phyloP scores from a whole-genome alignment of 2,888 invertebrate genomes.

The Sesia bembeciformis region DNA sequence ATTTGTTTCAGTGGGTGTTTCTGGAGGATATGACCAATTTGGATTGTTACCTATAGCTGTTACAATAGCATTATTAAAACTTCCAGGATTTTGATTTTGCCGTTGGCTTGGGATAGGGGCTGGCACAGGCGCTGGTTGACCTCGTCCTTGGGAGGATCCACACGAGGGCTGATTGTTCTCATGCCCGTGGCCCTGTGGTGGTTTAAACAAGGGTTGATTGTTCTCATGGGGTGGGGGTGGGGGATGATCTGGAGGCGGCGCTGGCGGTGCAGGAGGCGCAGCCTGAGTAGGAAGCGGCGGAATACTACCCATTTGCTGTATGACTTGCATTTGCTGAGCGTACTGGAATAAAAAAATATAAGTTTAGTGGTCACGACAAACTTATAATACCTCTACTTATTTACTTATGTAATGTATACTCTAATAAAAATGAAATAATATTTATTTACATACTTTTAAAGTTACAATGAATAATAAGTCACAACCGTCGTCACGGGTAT shows the following conservation, averaged over 20 bases:
- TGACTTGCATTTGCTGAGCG: constrained; percentile 53
- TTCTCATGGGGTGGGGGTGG: constrained; percentile 58
- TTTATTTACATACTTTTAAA: no score
- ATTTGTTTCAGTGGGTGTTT: background rate
- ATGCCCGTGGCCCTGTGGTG: constrained; percentile 18
- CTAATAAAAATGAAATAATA: no score
- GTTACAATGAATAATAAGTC: no score
- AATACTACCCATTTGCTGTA: constrained; percentile 33
- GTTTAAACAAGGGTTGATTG: constrained; percentile 47
- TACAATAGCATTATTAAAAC: constrained; percentile 19
- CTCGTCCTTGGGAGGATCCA: constrained; percentile 17
- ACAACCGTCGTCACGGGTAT: no score
- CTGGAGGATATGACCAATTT: background rate
- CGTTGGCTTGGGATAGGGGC: constrained; percentile 5
- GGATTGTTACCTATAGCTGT: constrained; percentile 34
- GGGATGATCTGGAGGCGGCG: constrained; percentile 37
- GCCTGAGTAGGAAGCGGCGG: constrained; percentile 28
- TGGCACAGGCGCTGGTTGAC: constrained; percentile 13
- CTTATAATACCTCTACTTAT: no score
- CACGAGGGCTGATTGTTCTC: constrained; percentile 59
- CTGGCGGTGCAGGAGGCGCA: constrained; percentile 23
- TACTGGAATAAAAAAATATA: constrained; percentile 34
- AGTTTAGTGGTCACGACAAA: background rate
- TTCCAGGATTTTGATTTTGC: constrained; percentile 9
- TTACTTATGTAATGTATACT: no score